Base-by-base conservation (phyloP, 2,113 vertebrate species). In the Melospiza georgiana region DNA sequence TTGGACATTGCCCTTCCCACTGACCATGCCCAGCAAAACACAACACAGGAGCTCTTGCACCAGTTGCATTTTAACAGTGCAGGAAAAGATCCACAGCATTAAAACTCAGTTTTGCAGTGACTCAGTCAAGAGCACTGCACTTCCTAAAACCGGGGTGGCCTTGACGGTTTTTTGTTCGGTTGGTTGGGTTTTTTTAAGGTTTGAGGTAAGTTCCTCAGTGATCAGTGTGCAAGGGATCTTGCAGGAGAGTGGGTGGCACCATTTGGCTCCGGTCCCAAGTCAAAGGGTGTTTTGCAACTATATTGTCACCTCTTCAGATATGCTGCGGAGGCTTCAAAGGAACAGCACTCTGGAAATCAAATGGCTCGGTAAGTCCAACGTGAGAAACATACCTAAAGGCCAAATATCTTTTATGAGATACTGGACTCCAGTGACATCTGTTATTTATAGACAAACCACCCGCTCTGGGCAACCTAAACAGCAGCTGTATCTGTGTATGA, bases 281-380 rank as follows among this genome's bases (percentile, higher is more conserved):
- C 33, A 71, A 83, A 93, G 33, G 17, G n/a, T 74, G 39, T 46
- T 93, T 65, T 49, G 59, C 82, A 90, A 68, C 44, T 84, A 33
- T n/a, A 63, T 18, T 75, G 67, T 85, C 62, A 84, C 89, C 67
- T 91, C 68, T 39, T 58, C 75, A 61, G 72, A 75, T 48, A 33
- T 1, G 37, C 43, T 39, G 10, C 10, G 5, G 33, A 80, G 35
- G 73, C 74, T 69, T 93, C 67, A 87, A 89, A 94, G 66, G 17
- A 95, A 41, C 37, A 72, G 69, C 41, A 7, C 37, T 79, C 48
- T 66, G 37, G 43, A 96, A 94, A 93, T 84, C 79, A 86, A 62
- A 52, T 19, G 33, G 35, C 33, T 88, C 4, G 2, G 5, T 74
- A 94, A 57, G 16, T 31, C 46, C 51, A 86, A 74, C 20, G 1